phyloP scores from a whole-genome alignment of 2,888 invertebrate genomes.

The Diarsia brunnea region DNA sequence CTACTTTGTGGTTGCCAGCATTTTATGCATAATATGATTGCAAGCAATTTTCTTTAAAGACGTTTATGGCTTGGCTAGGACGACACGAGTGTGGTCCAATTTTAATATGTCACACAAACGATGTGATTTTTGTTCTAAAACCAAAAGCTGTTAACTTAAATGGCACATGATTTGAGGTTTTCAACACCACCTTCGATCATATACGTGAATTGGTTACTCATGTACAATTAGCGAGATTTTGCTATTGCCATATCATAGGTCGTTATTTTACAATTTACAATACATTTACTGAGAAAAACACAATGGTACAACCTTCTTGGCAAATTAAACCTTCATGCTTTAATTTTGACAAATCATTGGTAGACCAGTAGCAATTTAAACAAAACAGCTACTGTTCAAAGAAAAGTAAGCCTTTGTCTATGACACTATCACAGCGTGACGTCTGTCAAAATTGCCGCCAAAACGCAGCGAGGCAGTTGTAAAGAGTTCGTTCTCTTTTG shows the following conservation, averaged over 20 bases:
- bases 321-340: constrained; percentile 74
- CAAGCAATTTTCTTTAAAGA: constrained; percentile 28
- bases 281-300: constrained; percentile 36
- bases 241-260: constrained; percentile 16
- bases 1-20: constrained; percentile 27
- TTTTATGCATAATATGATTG: constrained; percentile 36
- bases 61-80: constrained; percentile 21
- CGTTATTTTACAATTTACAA: constrained; percentile 38
- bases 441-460: constrained; percentile 84
- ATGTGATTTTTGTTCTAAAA: background rate
- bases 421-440: constrained; percentile 82
- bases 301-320: constrained; percentile 9
- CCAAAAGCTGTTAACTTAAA: background rate
- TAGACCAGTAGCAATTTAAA: constrained; percentile 84
- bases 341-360: constrained; percentile 82
- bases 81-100: constrained; percentile 22
- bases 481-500: constrained; percentile 74
- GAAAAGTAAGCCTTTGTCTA: constrained; percentile 70
- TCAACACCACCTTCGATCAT: constrained; percentile 4
- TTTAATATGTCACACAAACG: constrained; percentile 2
- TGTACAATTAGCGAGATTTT: constrained; percentile 14
- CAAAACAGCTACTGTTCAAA: constrained; percentile 69
- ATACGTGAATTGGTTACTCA: constrained; percentile 31
- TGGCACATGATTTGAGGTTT: background rate
- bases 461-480: constrained; percentile 74